Base-by-base conservation (phyloP, 2,797 vertebrate species). In the Centroberyx gerrardi region DNA sequence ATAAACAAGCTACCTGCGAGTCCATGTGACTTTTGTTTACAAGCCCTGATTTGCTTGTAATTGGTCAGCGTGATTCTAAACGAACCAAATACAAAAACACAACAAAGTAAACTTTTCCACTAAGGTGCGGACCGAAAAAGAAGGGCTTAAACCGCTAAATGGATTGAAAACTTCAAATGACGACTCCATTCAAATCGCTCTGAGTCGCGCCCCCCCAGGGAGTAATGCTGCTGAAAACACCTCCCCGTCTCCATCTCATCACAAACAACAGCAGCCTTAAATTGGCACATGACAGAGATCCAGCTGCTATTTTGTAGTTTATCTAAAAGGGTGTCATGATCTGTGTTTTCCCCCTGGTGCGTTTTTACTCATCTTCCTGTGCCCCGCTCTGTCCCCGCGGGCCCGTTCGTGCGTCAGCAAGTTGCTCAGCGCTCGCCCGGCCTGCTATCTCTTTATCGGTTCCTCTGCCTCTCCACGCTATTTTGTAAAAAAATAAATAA, bases 321-420 rank as follows among this genome's bases (percentile, higher is more conserved):
- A 51, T 85, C 58, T 66, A 53, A 81, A 81, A 84, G 53, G 68
- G 14, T 83, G 75, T 78, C 80, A 59, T 71, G 74, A 67, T 54
- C 76, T 27, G 48, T 36, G 38, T 68, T 76, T 60, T 79, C 74
- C 88, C 88, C 72, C 48, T 3, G 63, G 69, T 77, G 79, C 48
- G 6, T 72, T 85, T 80, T 80, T 52, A 52, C 71, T 83, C 65
- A 49, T 90, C 82, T 75, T 86, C 71, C 66, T 65, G 74, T 74
- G 88, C 68, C 82, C 88, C 81, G 55, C 52, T 72, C 65, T 3
- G 27, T 91, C 91, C 83, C 92, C 0, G 61, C 27, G 86, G 86
- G 88, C 29, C n/a, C 9, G 66, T 60, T 75, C 13, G 53, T 91
- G 88, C 85, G 87, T 92, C 94, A 93, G 76, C 79, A 29, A 82